phyloP scores from a whole-genome alignment of 2,797 vertebrate species.

The Tolypeutes matacus region DNA sequence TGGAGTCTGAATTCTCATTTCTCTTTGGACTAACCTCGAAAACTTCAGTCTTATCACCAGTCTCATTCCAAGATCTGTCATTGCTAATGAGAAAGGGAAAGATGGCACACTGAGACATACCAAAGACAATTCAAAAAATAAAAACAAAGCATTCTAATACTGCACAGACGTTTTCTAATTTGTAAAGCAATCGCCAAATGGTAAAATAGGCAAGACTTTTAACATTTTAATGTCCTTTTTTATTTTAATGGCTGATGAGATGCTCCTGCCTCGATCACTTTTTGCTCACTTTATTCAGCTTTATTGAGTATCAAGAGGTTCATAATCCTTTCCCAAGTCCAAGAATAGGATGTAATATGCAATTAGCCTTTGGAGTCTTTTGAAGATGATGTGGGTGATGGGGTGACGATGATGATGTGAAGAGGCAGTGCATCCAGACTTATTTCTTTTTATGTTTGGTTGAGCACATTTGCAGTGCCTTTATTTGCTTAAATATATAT shows the following conservation, averaged over 20 bases:
- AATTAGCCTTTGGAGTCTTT: background rate
- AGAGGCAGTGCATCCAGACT: background rate
- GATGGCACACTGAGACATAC: background rate
- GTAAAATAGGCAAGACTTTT: constrained; percentile 59
- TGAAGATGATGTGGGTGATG: background rate
- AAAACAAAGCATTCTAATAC: constrained; percentile 50
- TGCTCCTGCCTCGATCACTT: constrained; percentile 33
- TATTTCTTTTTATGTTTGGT: background rate
- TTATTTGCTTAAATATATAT: background rate
- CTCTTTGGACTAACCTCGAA: background rate
- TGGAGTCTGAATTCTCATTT: background rate
- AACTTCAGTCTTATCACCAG: background rate
- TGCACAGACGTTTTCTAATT: background rate
- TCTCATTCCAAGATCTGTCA: background rate
- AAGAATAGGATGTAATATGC: constrained; percentile 10
- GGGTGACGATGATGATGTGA: background rate
- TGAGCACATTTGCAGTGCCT: background rate
- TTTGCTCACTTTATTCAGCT: constrained; percentile 41
- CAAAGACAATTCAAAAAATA: constrained; percentile 37
- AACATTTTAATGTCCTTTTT: constrained; percentile 51
- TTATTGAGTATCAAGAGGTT: constrained; percentile 34
- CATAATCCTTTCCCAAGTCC: constrained; percentile 48
- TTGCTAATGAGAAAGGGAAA: constrained; percentile 1
- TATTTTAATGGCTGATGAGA: constrained; percentile 60
- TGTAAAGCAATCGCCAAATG: constrained; percentile 62